Conservation (phyloP, 2,797 vertebrate genomes). For the Fratercula arctica region DNA sequence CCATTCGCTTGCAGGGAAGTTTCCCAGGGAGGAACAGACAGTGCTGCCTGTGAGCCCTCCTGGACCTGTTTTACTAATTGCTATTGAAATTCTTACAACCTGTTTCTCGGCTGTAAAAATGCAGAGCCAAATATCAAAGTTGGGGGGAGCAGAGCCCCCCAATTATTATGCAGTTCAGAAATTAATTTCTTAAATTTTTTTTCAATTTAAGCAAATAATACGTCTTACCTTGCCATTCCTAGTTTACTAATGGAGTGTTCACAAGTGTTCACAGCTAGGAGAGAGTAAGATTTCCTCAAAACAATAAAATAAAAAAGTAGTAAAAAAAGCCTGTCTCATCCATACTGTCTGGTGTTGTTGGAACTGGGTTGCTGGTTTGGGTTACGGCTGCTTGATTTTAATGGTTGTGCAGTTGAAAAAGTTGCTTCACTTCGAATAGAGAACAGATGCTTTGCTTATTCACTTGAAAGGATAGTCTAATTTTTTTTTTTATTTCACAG, state of each 20-base stretch:
- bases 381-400: neutral
- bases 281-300: neutral
- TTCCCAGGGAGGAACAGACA: neutral
- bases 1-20: neutral
- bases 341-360: neutral
- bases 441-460: constrained; percentile 22
- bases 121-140: neutral
- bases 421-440: constrained; percentile 12
- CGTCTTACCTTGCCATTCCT: neutral
- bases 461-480: neutral
- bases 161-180: neutral
- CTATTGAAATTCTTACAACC: neutral
- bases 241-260: neutral
- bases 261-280: neutral
- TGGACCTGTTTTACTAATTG: neutral
- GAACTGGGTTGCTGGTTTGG: neutral
- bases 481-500: neutral
- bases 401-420: neutral
- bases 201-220: neutral
- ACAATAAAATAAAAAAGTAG: neutral
- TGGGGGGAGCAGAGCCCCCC: neutral
- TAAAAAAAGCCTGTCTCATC: neutral
- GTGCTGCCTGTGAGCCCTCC: neutral
- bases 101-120: neutral
- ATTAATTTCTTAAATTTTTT: neutral